Evolutionary conservation across 2,797 vertebrate genomes (phyloP).

Genomic region (Anguilla marmorata): DNA sequence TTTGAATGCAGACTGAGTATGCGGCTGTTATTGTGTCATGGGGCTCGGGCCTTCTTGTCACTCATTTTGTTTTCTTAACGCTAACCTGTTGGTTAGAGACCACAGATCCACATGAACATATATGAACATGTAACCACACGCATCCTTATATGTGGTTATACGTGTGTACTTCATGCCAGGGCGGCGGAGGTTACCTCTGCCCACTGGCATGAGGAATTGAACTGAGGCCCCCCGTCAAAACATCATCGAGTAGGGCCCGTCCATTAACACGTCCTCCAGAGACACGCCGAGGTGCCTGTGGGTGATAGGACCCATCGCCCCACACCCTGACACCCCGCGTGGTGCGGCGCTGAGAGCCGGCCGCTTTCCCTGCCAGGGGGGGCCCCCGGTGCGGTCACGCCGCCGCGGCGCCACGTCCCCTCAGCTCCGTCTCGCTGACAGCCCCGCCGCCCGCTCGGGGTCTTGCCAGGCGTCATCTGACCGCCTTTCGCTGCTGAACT

Average conservation of each 20-base stretch:
- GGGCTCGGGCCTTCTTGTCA: background rate
- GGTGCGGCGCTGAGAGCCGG: conserved; percentile 37
- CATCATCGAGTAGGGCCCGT: conserved; percentile 57
- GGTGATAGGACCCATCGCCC: conserved; percentile 62
- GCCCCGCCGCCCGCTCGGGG: conserved; percentile 6
- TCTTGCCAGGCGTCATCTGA: conserved; percentile 33
- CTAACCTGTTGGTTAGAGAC: no score
- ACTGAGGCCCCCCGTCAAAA: conserved; percentile 5
- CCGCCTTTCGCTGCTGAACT: background rate
- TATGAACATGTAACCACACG: background rate
- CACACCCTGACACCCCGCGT: conserved; percentile 58
- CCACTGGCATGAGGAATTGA: background rate
- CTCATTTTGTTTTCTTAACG: background rate
- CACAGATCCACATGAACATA: background rate
- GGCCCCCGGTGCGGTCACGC: conserved; percentile 23
- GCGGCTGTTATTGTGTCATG: background rate
- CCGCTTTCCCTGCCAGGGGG: conserved; percentile 19
- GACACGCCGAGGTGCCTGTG: conserved; percentile 66
- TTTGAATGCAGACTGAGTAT: background rate
- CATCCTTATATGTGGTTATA: background rate
- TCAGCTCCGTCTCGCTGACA: conserved; percentile 40
- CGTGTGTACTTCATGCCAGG: background rate
- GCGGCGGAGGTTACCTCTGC: background rate
- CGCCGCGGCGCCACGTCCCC: conserved; percentile 35
- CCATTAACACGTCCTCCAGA: conserved; percentile 66